Evolutionary conservation across 2,113 vertebrate genomes (phyloP), one percentile per base, ranked within the genome.

Genomic region (Picathartes gymnocephalus): DNA sequence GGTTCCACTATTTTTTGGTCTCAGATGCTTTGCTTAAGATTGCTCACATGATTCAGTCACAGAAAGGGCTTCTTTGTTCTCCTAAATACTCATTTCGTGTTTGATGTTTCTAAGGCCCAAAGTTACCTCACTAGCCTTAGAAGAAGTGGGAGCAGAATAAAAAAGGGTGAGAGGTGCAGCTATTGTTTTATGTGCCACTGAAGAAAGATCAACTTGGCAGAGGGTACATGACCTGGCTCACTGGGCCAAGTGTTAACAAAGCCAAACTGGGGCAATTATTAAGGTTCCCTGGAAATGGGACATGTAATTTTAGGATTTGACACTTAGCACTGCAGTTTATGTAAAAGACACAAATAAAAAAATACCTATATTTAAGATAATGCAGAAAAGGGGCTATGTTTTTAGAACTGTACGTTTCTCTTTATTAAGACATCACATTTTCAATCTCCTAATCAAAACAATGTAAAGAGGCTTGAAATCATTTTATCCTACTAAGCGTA

Each of bases 371-470:
- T 65, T 88, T 64, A 58, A 65, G 19, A n/a, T 14, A 81, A 56
- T 28, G 13, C 17, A 51, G 47, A 71, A 74, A 89, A 92, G 9
- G 12, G 79, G 10, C 20, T 62, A 4, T 53, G 73, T 35, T 90
- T 93, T 93, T 78, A 77, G 65, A 90, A 91, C 48, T 45, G 81
- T 74, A 78, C 21, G 39, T 86, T 92, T 95, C 69, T 90, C 74
- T 88, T 91, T 96, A 97, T 97, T 93, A 97, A 97, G 96, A 96
- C 92, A 95, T 97, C 93, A 93, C 93, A 90, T 96, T 96, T 95
- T 86, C 88, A 95, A 84, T 95, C 81, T 95, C 76, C 76, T 92
- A 95, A 95, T 97, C 95, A 97, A 88, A 88, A 86, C 86, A 97
- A 89, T 48, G 86, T 95, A 93, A 96, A 96, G 86, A 92, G 92